phyloP scores from a whole-genome alignment of 2,888 invertebrate species.

The Eristalis tenax region DNA sequence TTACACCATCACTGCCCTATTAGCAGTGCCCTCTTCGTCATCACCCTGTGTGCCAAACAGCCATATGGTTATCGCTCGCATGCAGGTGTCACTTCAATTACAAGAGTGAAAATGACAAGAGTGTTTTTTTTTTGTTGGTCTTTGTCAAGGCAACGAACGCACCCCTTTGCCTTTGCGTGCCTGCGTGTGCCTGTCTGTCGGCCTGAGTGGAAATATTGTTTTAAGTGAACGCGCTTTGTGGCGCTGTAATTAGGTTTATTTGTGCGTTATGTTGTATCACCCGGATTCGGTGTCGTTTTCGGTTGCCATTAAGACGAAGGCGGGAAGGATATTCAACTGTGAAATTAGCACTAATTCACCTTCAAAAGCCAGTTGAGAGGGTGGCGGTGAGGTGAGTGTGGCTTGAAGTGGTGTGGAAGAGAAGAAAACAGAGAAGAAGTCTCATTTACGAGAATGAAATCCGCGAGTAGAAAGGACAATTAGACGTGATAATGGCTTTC shows the following conservation, averaged over 20 bases:
- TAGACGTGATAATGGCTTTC: conserved; percentile 28
- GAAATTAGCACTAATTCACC: conserved; percentile 3
- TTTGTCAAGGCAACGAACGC: conserved; percentile 1
- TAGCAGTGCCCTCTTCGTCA: not conserved
- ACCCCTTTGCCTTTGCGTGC: not conserved
- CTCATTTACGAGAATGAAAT: not conserved
- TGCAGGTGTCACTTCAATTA: conserved; percentile 17
- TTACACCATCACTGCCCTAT: not conserved
- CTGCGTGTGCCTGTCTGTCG: not conserved
- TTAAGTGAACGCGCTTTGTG: conserved; percentile 27
- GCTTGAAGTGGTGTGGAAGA: too few species aligned
- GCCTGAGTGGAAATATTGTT: conserved; percentile 11
- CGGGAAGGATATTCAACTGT: conserved; percentile 27
- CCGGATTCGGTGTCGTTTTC: conserved; percentile 21
- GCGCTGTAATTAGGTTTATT: conserved; percentile 36
- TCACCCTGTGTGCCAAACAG: not conserved
- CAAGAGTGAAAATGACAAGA: conserved; percentile 16
- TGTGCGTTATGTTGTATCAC: conserved; percentile 20
- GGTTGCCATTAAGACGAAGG: too few species aligned
- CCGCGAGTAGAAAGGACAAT: conserved; percentile 31
- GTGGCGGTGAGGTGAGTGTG: not conserved
- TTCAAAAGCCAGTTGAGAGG: too few species aligned
- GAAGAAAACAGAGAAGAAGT: not conserved
- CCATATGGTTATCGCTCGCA: not conserved
- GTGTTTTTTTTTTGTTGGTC: not conserved